Evolutionary conservation across 1,140 invertebrate genomes (phyloP).

Genomic region (Trachelipus rathkii): DNA sequence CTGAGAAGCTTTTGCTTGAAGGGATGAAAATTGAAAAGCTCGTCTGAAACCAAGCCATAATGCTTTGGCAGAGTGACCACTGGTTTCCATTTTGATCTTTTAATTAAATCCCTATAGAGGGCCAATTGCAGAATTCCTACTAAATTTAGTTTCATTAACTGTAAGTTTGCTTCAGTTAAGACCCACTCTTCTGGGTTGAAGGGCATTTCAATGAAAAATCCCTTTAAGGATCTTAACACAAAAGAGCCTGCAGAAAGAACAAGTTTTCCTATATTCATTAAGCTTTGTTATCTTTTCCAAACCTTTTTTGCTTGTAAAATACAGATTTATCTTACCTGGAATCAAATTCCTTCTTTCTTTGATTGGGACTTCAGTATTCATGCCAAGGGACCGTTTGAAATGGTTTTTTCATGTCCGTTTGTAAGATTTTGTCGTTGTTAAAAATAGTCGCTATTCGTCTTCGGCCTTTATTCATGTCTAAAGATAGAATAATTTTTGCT

Average conservation of each 20-base stretch:
- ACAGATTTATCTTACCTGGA: conserved; percentile 19
- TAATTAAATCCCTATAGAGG: conserved; percentile 19
- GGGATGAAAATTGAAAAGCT: background rate
- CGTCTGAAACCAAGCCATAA: background rate
- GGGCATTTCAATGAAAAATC: conserved; percentile 28
- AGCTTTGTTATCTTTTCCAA: no score
- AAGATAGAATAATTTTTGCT: no score
- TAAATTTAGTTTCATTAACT: conserved; percentile 27
- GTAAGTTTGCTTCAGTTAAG: conserved; percentile 30
- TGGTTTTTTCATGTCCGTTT: conserved; percentile 23
- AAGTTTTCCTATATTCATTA: no score
- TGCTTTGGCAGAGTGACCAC: conserved; percentile 18
- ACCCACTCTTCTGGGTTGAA: conserved; percentile 25
- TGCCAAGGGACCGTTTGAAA: conserved; percentile 26
- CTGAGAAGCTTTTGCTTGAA: no score
- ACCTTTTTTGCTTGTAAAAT: background rate
- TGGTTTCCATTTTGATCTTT: background rate
- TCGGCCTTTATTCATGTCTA: conserved; percentile 21
- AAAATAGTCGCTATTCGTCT: background rate
- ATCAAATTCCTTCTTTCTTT: conserved; percentile 1
- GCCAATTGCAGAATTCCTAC: conserved; percentile 25
- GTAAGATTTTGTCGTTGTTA: conserved; percentile 27
- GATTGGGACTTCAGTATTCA: background rate
- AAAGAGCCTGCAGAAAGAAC: conserved; percentile 5
- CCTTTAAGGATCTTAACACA: conserved; percentile 11